A percentile compares a stretch with the other conserved stretches of the same genome.
Conservation (phyloP, 2,888 invertebrate species). For the Eristalinus sepulchralis region DNA sequence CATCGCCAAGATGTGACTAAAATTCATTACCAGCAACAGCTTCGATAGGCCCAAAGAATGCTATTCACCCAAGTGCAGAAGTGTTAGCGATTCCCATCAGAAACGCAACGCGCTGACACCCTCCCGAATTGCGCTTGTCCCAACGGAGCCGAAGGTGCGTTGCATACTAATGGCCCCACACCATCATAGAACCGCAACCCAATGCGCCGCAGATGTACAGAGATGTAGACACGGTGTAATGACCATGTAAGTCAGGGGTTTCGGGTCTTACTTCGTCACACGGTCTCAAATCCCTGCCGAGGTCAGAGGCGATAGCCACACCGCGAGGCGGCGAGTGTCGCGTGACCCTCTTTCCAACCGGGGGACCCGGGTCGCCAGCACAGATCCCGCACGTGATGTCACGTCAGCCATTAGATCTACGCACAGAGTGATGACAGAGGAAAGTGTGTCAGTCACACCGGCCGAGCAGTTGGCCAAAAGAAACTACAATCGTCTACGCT, state of each 20-base stretch:
- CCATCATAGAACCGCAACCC: neutral
- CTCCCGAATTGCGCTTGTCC: conserved; percentile 38
- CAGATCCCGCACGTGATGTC: conserved; percentile 60
- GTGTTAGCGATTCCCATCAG: conserved; percentile 39
- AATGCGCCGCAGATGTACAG: conserved; percentile 3
- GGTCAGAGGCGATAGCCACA: conserved; percentile 8
- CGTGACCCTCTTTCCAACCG: conserved; percentile 36
- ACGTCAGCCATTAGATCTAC: conserved; percentile 36
- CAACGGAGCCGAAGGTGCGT: neutral
- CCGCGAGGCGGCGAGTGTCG: conserved; percentile 7
- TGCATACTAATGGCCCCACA: conserved; percentile 45
- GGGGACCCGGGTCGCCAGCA: conserved; percentile 30
- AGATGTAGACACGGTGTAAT: conserved; percentile 14
- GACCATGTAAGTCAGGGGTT: conserved; percentile 31
- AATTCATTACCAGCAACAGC: conserved; percentile 37
- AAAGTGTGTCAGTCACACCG: conserved; percentile 57
- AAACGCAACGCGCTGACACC: conserved; percentile 31
- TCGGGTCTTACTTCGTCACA: neutral
- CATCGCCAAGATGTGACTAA: conserved; percentile 62
- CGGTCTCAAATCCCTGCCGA: conserved; percentile 20
- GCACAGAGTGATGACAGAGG: conserved; percentile 35
- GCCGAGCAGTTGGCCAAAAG: conserved; percentile 25
- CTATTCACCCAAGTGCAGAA: conserved; percentile 40
- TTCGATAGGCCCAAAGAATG: conserved; percentile 26
- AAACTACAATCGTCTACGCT: conserved; percentile 40